Percentiles rank a stretch among this genome's conserved stretches.
These are phyloP conservation scores for Aphelinus atriplicis DNA, from an alignment of 1,140 invertebrate genomes.

Conservation along the genomic window DNA sequence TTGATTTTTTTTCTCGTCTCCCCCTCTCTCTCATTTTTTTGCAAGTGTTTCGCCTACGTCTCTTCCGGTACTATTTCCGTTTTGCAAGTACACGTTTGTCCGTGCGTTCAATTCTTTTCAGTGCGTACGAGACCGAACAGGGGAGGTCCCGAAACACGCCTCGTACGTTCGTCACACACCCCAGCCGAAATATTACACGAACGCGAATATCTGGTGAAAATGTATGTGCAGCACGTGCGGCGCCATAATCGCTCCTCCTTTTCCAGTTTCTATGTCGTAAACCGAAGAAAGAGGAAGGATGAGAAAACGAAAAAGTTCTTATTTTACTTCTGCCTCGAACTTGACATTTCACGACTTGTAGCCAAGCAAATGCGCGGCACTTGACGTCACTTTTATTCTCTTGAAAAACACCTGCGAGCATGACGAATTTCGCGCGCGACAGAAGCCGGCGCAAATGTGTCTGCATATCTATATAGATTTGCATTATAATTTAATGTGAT, in stretches of 20 bases:
- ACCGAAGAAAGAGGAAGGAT: not conserved
- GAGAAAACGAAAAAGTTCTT: not conserved
- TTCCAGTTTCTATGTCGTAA: not conserved
- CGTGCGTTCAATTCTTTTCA: not conserved
- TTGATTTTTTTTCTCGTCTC: not conserved
- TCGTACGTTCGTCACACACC: no score
- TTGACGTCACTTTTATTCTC: not conserved
- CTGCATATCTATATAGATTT: not conserved
- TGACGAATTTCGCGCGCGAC: not conserved
- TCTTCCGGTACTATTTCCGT: no score
- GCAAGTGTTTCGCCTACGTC: no score
- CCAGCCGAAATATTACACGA: no score
- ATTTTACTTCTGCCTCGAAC: conserved; percentile 1
- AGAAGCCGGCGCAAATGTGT: not conserved
- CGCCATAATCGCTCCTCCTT: not conserved
- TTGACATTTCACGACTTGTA: not conserved
- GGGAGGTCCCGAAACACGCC: not conserved
- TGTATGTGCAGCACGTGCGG: no score
- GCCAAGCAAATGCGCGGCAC: not conserved
- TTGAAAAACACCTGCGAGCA: conserved; percentile 2
- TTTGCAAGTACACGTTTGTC: not conserved
- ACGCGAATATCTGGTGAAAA: no score
- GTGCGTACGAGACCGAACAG: no score
- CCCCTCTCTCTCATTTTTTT: not conserved
- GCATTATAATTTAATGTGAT: not conserved